Base-by-base conservation (phyloP, 2,888 invertebrate species). In the Campopleginae sp. region DNA sequence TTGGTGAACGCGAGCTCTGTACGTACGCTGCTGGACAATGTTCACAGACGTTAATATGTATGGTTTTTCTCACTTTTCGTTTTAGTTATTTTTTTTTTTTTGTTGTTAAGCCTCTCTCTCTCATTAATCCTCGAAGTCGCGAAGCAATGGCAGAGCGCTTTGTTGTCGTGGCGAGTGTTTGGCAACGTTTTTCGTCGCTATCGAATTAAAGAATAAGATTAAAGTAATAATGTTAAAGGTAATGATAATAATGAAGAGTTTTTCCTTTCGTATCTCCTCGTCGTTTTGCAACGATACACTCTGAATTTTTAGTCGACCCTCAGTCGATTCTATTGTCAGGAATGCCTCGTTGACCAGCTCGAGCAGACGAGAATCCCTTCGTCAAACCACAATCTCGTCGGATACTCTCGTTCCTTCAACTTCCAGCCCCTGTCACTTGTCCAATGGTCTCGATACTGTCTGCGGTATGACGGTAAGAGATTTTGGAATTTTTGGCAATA, bases 391-490 rank as follows among this genome's bases (percentile, higher is more conserved):
- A 33, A 80, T 82, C 27, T 68, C 80, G 54, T 80, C 82, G 54
- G 31, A 61, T 46, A 63, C 66, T 27, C 54, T 77, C 23, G 14
- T 66, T 14, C 27, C 71, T 12, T 63, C 76, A 46, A 58, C 27
- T n/a, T 78, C 44, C 80, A 63, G 58, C 54, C 54, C 70, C 76
- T 79, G 77, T 92, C 90, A 92, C 89, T 91, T 93, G 66, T 93
- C 92, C 42, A 89, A 85, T 33, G 91, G 89, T 87, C 92, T 90
- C 19, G 93, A 88, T 23, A 95, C 94, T 42, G 95, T 95, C 89
- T 97, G 97, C 14, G 97, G 97, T 90, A 97, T 97, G 77, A 97
- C 97, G 0, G 97, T 97, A 88, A 97, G 93, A 1, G 97, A 97
- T 92, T 96, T 97, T 42, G 97, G 97, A 91, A 97, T 97, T 94